These are phyloP conservation scores for Prunella himalayana DNA, from an alignment of 2,113 vertebrate genomes.

Conservation along the genomic window DNA sequence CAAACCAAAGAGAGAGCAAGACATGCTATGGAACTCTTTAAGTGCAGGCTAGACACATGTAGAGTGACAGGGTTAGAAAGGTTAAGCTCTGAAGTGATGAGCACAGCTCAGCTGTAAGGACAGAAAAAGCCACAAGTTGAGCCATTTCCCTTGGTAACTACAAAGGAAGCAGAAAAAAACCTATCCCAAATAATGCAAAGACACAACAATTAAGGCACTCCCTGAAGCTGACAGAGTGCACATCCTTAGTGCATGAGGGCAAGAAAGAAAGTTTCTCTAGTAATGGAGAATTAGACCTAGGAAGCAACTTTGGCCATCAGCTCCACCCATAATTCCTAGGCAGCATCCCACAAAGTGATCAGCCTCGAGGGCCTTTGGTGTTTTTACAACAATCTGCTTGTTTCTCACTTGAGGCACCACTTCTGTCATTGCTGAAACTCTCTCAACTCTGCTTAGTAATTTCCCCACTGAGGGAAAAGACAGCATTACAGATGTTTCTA, in stretches of 20 bases:
- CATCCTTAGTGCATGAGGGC: fast-evolving
- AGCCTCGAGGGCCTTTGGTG: not conserved
- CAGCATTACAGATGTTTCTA: not conserved
- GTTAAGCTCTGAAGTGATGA: not conserved
- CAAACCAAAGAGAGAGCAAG: not conserved
- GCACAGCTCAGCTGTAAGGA: not conserved
- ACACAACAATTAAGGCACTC: not conserved
- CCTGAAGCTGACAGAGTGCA: not conserved
- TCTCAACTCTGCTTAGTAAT: not conserved
- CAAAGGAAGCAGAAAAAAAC: not conserved
- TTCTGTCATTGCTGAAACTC: not conserved
- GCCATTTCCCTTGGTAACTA: not conserved
- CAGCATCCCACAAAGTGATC: not conserved
- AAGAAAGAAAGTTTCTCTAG: not conserved
- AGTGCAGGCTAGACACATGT: not conserved
- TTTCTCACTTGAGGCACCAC: not conserved
- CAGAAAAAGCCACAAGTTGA: not conserved
- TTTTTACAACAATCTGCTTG: not conserved
- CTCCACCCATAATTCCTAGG: not conserved
- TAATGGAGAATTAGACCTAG: not conserved
- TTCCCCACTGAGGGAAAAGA: not conserved
- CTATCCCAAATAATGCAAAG: not conserved
- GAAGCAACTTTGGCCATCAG: not conserved
- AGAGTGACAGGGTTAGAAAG: not conserved
- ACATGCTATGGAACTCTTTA: not conserved